phyloP scores from a whole-genome alignment of 2,888 invertebrate species.

The Venusia cambrica region DNA sequence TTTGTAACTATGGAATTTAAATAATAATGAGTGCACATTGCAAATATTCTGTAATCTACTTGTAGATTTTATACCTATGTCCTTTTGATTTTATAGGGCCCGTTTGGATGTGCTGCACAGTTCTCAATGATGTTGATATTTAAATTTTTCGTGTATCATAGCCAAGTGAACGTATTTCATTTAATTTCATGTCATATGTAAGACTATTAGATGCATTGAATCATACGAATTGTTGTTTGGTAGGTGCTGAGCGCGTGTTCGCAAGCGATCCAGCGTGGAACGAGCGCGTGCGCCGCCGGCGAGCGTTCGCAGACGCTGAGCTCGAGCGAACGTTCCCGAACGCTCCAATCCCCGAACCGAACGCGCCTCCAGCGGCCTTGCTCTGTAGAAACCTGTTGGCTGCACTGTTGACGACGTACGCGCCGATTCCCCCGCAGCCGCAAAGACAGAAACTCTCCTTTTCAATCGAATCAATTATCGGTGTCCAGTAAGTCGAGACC shows the following conservation, averaged over 20 bases:
- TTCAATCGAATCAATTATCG: constrained; percentile 87
- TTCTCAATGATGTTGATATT: too few relatives aligned
- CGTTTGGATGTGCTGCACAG: too few relatives aligned
- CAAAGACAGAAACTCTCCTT: constrained; percentile 75
- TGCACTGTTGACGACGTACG: constrained; percentile 61
- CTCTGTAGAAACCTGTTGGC: constrained; percentile 77
- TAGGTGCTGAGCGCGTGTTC: constrained; percentile 45
- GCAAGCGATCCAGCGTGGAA: constrained; percentile 66
- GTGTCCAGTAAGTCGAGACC: constrained; percentile 78
- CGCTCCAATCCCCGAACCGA: constrained; percentile 24
- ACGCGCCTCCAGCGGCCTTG: constrained; percentile 48
- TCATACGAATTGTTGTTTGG: not conserved
- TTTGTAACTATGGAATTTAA: too few relatives aligned
- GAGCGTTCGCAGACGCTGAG: constrained; percentile 85
- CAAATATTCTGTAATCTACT: too few relatives aligned
- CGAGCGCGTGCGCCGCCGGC: constrained; percentile 78
- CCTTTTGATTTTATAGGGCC: too few relatives aligned
- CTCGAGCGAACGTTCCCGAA: constrained; percentile 75
- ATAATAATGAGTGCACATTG: too few relatives aligned
- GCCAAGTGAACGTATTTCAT: too few relatives aligned
- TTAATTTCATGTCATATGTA: too few relatives aligned
- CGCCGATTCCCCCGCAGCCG: constrained; percentile 51
- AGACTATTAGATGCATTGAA: too few relatives aligned
- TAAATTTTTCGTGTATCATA: too few relatives aligned
- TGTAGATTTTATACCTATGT: too few relatives aligned